Evolutionary conservation across 2,888 invertebrate genomes (phyloP), one percentile per base, ranked within the genome.

Genomic region (Fissipunctia ypsillon): DNA sequence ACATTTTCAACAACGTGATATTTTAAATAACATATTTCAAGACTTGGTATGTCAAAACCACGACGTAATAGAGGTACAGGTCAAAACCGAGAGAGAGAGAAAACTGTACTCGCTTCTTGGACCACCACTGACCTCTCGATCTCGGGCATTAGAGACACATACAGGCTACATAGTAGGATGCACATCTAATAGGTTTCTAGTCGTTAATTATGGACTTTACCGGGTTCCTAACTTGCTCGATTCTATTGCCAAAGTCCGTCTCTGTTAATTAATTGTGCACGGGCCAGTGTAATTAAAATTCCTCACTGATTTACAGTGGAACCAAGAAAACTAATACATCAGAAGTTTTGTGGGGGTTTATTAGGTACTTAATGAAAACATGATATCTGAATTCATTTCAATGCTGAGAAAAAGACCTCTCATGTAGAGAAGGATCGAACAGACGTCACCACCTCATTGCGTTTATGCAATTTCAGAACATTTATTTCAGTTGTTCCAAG

Each of bases 161-260:
- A 56, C 50, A 41, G n/a, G 70, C 48, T 41, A 50, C 12, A 54
- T 67, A 63, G 41, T 43, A 22, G 48, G n/a, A 52, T 56, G 52
- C 38, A 70, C 71, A 59, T 50, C 7, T 57, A 75, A 54, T 75
- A 67, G 65, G 43, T 68, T 59, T 38, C 38, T n/a, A 57, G 63
- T 56, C 54, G 71, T 67, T 81, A 80, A 80, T 82, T 76, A 77
- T 71, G 22, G 56, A 82, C 25, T 70, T 59, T 43, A 81, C 70
- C 6, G 52, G 67, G 38, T 81, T 82, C 22, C 50, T 60, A 78
- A 82, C 64, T 78, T 71, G 43, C 54, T 48, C 50, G 16, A 82
- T 78, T 71, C 78, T 56, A 71, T 68, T 54, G 50, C 59, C 54
- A 38, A 76, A 69, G 65, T 76, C 77, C 56, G 14, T 66, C 64